phyloP scores from a whole-genome alignment of 2,797 vertebrate genomes.

The Mastacembelus armatus region DNA sequence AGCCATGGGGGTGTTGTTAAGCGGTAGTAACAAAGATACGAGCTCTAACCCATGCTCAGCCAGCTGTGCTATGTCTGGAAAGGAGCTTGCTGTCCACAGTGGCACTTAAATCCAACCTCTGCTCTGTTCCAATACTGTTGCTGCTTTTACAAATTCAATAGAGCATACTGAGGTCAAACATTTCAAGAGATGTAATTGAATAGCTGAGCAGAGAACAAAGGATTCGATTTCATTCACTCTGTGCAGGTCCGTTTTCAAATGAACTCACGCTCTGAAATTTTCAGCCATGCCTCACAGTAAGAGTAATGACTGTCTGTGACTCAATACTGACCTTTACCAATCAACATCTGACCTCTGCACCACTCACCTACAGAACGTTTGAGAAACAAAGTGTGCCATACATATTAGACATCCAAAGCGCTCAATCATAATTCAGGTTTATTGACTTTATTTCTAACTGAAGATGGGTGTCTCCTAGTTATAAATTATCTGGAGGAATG shows the following conservation, averaged over 20 bases:
- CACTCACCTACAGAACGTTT: slow-evolving; percentile 25
- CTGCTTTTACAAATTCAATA: slow-evolving; percentile 64
- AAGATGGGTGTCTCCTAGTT: slow-evolving; percentile 44
- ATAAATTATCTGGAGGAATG: slow-evolving; percentile 50
- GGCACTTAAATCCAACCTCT: background rate
- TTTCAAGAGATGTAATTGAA: slow-evolving; percentile 73
- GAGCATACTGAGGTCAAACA: slow-evolving; percentile 71
- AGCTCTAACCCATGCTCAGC: slow-evolving; percentile 13
- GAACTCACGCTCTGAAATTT: slow-evolving; percentile 64
- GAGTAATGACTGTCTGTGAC: slow-evolving; percentile 73
- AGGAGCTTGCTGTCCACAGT: slow-evolving; percentile 20
- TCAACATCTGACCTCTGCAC: slow-evolving; percentile 62
- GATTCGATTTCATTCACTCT: slow-evolving; percentile 69
- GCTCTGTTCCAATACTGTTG: slow-evolving; percentile 40
- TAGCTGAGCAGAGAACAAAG: slow-evolving; percentile 73
- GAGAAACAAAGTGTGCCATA: slow-evolving; percentile 13
- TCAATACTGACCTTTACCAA: slow-evolving; percentile 62
- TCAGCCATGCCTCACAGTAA: slow-evolving; percentile 64
- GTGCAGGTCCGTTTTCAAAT: slow-evolving; percentile 60
- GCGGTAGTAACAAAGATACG: slow-evolving; percentile 10
- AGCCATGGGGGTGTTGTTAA: slow-evolving; percentile 22
- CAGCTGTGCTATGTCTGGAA: slow-evolving; percentile 19
- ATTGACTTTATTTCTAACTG: slow-evolving; percentile 53
- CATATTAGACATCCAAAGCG: slow-evolving; percentile 12
- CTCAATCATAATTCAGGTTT: slow-evolving; percentile 60